Percentiles rank a stretch among this genome's conserved stretches.
phyloP scores from a whole-genome alignment of 2,797 vertebrate genomes.

The Scyliorhinus canicula region DNA sequence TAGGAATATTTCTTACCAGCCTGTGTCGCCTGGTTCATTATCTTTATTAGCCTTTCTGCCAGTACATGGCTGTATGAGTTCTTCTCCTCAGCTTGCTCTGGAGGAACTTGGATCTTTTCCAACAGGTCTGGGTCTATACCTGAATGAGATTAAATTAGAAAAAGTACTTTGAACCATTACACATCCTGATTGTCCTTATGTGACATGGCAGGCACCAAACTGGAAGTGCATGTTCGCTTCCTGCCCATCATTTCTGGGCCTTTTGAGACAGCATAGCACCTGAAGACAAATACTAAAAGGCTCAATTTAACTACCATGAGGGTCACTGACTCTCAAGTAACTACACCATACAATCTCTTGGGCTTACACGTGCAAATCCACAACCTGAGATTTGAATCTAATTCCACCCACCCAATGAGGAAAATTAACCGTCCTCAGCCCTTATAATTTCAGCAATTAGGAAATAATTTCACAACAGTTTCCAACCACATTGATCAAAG shows the following conservation, averaged over 20 bases:
- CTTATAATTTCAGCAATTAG: background rate
- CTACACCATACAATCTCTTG: background rate
- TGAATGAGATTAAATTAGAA: conserved; percentile 45
- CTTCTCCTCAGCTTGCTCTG: conserved; percentile 68
- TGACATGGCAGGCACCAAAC: background rate
- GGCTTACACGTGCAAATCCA: background rate
- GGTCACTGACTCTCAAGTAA: no score
- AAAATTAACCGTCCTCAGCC: background rate
- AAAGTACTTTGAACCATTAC: conserved; percentile 2
- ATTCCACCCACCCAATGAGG: background rate
- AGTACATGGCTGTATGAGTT: conserved; percentile 81
- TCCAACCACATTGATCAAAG: background rate
- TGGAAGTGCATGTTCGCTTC: background rate
- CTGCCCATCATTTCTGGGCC: background rate
- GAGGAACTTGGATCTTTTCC: conserved; percentile 81
- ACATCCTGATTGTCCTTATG: background rate
- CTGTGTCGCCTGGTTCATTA: conserved; percentile 83
- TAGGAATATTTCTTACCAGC: conserved; percentile 62
- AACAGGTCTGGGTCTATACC: conserved; percentile 82
- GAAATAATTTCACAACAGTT: background rate
- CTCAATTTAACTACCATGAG: background rate
- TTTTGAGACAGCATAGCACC: no score
- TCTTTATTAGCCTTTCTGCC: conserved; percentile 80
- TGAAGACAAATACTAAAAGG: background rate
- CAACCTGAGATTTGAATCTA: background rate